phyloP scores from a whole-genome alignment of 2,888 invertebrate genomes.

The Apomyelois bistriatella region DNA sequence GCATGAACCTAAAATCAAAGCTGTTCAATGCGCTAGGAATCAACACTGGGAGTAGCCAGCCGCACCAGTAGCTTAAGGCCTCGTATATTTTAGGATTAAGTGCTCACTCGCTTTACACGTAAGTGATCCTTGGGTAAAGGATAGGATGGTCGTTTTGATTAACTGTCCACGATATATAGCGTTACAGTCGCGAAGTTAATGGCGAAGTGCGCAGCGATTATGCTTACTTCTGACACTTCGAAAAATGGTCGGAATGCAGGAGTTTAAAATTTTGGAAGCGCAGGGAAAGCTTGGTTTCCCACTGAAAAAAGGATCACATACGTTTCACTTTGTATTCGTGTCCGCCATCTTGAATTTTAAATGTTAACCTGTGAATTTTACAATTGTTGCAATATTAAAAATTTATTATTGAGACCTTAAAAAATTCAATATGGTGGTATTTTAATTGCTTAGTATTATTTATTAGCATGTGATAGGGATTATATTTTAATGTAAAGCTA shows the following conservation, averaged over 20 bases:
- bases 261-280: no score
- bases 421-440: slow-evolving; percentile 44
- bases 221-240: no score
- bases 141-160: neutral
- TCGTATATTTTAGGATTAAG: slow-evolving; percentile 34
- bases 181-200: no score
- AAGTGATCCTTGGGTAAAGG: slow-evolving; percentile 26
- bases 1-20: slow-evolving; percentile 91
- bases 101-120: slow-evolving; percentile 40
- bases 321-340: slow-evolving; percentile 48
- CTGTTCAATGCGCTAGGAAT: slow-evolving; percentile 91
- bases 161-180: neutral
- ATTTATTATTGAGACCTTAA: slow-evolving; percentile 20
- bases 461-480: slow-evolving; percentile 71
- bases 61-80: slow-evolving; percentile 66
- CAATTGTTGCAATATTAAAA: neutral
- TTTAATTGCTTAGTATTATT: slow-evolving; percentile 65
- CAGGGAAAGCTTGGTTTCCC: slow-evolving; percentile 10
- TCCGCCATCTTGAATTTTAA: slow-evolving; percentile 51
- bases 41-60: slow-evolving; percentile 81
- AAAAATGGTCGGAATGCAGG: no score
- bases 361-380: neutral
- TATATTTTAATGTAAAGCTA: slow-evolving; percentile 41
- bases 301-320: slow-evolving; percentile 39
- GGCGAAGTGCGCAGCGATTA: no score